Evolutionary conservation across 2,888 invertebrate genomes (phyloP).

Genomic region (Drosophila bunnanda): DNA sequence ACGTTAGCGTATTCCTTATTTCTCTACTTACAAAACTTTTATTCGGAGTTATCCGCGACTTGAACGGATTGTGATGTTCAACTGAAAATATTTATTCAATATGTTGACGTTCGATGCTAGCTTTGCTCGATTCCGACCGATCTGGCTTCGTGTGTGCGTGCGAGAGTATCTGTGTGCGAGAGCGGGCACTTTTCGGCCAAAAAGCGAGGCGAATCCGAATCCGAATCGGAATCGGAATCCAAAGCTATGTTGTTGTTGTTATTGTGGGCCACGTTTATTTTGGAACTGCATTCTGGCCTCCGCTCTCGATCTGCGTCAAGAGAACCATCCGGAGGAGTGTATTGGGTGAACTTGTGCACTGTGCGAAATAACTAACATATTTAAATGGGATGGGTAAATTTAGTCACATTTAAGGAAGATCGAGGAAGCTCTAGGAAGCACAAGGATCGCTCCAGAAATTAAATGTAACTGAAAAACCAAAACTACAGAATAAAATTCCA

Average conservation of each 20-base stretch:
- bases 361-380: neutral
- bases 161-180: constrained; percentile 50
- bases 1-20: constrained; percentile 44
- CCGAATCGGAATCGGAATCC: constrained; percentile 8
- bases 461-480: too few species aligned
- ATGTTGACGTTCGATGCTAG: constrained; percentile 83
- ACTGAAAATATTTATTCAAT: constrained; percentile 85
- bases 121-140: constrained; percentile 71
- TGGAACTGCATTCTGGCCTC: constrained; percentile 66
- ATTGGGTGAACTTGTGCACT: constrained; percentile 22
- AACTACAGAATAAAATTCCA: too few species aligned
- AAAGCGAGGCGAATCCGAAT: constrained; percentile 46
- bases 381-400: neutral
- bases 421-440: too few species aligned
- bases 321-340: constrained; percentile 15
- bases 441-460: too few species aligned
- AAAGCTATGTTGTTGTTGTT: constrained; percentile 20
- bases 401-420: neutral
- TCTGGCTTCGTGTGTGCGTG: constrained; percentile 51
- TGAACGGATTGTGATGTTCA: constrained; percentile 86
- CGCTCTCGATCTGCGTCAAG: constrained; percentile 37
- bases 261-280: constrained; percentile 47
- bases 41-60: constrained; percentile 85
- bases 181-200: constrained; percentile 64
- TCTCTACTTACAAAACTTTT: constrained; percentile 84